Percentiles rank a stretch among this genome's conserved stretches.
Evolutionary conservation across 92 coral and sea anemone genomes (phyloP).

Genomic region (Epizoanthus illoricatus): DNA sequence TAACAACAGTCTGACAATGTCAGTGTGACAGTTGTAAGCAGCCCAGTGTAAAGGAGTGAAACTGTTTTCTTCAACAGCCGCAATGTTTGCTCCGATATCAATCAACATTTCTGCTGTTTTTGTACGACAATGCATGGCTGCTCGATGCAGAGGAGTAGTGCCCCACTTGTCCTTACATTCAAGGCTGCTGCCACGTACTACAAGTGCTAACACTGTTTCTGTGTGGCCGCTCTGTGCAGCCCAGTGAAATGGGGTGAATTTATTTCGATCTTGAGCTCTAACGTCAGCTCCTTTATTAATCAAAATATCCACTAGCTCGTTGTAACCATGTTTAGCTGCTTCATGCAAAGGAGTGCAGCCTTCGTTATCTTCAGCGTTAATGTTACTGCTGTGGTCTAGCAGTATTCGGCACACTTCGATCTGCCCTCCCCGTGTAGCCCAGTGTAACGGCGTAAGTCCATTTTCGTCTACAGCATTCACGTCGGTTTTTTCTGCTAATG

Average conservation of each 20-base stretch:
- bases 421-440: slow-evolving; percentile 9
- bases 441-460: slow-evolving; percentile 7
- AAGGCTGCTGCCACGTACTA: neutral
- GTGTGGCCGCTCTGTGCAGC: slow-evolving; percentile 11
- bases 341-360: slow-evolving; percentile 24
- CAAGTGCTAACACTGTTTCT: neutral
- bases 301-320: neutral
- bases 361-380: neutral
- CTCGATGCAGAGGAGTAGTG: neutral
- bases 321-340: slow-evolving; percentile 6
- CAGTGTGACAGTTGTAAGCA: neutral
- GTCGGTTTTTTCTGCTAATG: neutral
- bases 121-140: slow-evolving; percentile 11
- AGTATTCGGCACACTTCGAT: slow-evolving; percentile 6
- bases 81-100: neutral
- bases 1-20: neutral
- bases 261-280: neutral
- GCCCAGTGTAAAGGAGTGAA: slow-evolving; percentile 24
- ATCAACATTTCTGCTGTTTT: neutral
- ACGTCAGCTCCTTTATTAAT: neutral
- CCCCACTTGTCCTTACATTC: neutral
- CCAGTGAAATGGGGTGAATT: slow-evolving; percentile 11
- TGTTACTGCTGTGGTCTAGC: neutral
- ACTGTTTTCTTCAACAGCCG: neutral
- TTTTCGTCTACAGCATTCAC: neutral